These are phyloP conservation scores for Geotrypetes seraphini DNA, from an alignment of 2,797 vertebrate genomes.

Conservation along the genomic window DNA sequence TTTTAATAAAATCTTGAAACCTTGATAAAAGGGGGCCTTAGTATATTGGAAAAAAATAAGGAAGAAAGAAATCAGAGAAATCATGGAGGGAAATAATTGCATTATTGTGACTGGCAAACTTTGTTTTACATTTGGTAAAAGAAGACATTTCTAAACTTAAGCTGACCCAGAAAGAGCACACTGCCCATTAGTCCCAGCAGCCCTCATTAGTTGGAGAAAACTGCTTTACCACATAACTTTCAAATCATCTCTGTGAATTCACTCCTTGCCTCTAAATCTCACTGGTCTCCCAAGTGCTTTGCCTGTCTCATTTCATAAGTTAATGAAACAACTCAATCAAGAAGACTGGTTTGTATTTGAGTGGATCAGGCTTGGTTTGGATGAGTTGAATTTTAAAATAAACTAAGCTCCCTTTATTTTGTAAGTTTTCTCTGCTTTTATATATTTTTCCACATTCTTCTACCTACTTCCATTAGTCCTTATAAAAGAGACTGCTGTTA, in stretches of 20 bases:
- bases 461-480: not conserved
- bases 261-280: conserved; percentile 38
- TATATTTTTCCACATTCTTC: not conserved
- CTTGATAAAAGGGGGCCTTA: no score
- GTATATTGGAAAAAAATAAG: not conserved
- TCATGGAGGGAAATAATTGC: not conserved
- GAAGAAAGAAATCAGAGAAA: conserved; percentile 20
- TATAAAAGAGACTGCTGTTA: not conserved
- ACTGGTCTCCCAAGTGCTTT: conserved; percentile 41
- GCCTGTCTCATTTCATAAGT: conserved; percentile 45
- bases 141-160: conserved; percentile 28
- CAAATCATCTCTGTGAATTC: conserved; percentile 53
- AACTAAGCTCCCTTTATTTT: conserved; percentile 28
- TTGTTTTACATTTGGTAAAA: conserved; percentile 31
- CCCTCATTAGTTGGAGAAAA: conserved; percentile 53
- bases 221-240: conserved; percentile 46
- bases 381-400: no score
- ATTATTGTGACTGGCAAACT: conserved; percentile 25
- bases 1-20: no score
- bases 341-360: conserved; percentile 14
- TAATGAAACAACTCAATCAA: conserved; percentile 62
- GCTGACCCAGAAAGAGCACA: conserved; percentile 48
- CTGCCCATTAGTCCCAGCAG: conserved; percentile 44
- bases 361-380: conserved; percentile 17
- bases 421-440: not conserved